phyloP scores from a whole-genome alignment of 2,888 invertebrate genomes.

The Spodoptera littoralis region DNA sequence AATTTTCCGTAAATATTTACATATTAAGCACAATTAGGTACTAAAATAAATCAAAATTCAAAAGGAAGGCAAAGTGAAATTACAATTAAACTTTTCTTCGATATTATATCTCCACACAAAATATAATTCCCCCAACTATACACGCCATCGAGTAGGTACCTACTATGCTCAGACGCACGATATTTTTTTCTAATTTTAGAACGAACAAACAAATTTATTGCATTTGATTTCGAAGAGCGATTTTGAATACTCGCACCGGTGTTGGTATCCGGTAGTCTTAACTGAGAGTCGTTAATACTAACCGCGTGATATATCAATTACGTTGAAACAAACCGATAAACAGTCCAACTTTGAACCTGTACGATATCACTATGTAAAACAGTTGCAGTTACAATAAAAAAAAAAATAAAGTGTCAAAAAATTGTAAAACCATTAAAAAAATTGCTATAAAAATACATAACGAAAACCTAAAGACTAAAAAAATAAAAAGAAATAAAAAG shows the following conservation, averaged over 20 bases:
- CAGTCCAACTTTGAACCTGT: not conserved
- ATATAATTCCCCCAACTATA: too few relatives aligned
- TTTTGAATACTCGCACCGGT: slow-evolving; percentile 55
- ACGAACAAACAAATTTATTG: slow-evolving; percentile 60
- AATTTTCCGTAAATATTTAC: too few relatives aligned
- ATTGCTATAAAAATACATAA: not conserved
- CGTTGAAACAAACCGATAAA: not conserved
- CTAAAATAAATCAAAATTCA: too few relatives aligned
- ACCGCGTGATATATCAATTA: slow-evolving; percentile 20
- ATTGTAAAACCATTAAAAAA: not conserved
- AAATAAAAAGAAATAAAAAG: not conserved
- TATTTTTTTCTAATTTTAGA: slow-evolving; percentile 63
- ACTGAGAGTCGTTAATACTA: slow-evolving; percentile 31
- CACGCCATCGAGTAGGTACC: slow-evolving; percentile 21
- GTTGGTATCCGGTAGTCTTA: slow-evolving; percentile 46
- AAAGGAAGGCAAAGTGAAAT: too few relatives aligned
- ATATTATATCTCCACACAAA: too few relatives aligned
- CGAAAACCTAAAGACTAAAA: not conserved
- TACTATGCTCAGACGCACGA: slow-evolving; percentile 42
- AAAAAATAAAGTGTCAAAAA: not conserved
- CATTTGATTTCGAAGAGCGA: slow-evolving; percentile 64
- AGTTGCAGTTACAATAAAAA: not conserved
- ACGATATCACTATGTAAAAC: not conserved
- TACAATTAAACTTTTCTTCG: too few relatives aligned
- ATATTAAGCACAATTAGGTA: too few relatives aligned